phyloP scores from a whole-genome alignment of 2,888 invertebrate genomes.

The Leucania comma region DNA sequence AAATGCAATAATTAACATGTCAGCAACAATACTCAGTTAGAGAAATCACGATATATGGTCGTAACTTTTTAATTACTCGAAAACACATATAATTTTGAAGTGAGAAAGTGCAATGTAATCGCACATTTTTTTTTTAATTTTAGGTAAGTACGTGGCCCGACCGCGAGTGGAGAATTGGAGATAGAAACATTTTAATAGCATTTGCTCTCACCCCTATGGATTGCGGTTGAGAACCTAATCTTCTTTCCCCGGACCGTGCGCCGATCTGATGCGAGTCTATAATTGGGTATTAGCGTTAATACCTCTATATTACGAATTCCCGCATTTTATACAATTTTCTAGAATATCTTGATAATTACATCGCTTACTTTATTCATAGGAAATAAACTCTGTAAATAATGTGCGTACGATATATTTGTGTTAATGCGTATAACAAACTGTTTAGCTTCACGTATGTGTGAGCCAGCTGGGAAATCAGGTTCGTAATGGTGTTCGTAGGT shows the following conservation, averaged over 20 bases:
- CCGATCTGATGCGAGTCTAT: slow-evolving; percentile 79
- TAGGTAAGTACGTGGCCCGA: slow-evolving; percentile 39
- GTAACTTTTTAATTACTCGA: slow-evolving; percentile 49
- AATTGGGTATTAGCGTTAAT: slow-evolving; percentile 87
- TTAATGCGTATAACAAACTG: slow-evolving; percentile 42
- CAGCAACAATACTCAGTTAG: slow-evolving; percentile 53
- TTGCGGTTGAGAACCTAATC: slow-evolving; percentile 79
- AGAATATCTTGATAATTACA: slow-evolving; percentile 39
- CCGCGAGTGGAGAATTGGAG: slow-evolving; percentile 50
- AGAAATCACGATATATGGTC: slow-evolving; percentile 52
- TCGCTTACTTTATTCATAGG: slow-evolving; percentile 34
- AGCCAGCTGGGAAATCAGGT: slow-evolving; percentile 58
- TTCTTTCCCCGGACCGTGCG: slow-evolving; percentile 75
- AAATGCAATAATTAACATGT: slow-evolving; percentile 56
- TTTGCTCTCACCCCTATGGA: slow-evolving; percentile 62
- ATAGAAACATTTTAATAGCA: slow-evolving; percentile 55
- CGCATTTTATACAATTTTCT: slow-evolving; percentile 51
- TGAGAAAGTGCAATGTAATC: slow-evolving; percentile 57
- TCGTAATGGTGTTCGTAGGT: slow-evolving; percentile 61
- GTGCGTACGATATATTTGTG: slow-evolving; percentile 30
- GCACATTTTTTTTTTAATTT: slow-evolving; percentile 57
- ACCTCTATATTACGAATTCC: slow-evolving; percentile 74
- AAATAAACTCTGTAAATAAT: slow-evolving; percentile 32
- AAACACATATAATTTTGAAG: slow-evolving; percentile 39
- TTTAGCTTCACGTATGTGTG: slow-evolving; percentile 40